phyloP scores from a whole-genome alignment of 2,888 invertebrate genomes.

The Nymphalis polychloros region DNA sequence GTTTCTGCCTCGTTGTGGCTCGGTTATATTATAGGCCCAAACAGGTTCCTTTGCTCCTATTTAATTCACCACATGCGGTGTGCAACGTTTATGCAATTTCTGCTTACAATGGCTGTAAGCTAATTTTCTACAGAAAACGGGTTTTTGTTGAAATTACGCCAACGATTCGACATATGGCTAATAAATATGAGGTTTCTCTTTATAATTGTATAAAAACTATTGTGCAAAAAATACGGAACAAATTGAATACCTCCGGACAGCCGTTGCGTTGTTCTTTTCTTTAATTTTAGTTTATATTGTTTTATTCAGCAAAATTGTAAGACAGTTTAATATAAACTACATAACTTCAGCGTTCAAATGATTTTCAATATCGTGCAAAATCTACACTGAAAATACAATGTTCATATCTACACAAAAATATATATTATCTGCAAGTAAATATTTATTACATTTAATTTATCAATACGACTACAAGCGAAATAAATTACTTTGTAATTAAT shows the following conservation, averaged over 20 bases:
- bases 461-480: constrained; percentile 2
- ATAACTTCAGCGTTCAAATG: not conserved
- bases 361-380: not conserved
- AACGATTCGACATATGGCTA: constrained; percentile 47
- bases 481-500: constrained; percentile 12
- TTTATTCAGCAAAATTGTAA: constrained; percentile 2
- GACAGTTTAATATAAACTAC: not conserved
- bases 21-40: constrained; percentile 63
- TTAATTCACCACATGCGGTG: constrained; percentile 72
- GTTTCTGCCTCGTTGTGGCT: constrained; percentile 65
- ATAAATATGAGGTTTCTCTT: constrained; percentile 40
- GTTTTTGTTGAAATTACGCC: constrained; percentile 50
- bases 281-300: constrained; percentile 15
- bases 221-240: constrained; percentile 35
- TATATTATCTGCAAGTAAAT: constrained; percentile 13
- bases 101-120: constrained; percentile 62
- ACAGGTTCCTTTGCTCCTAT: constrained; percentile 77
- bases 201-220: constrained; percentile 28
- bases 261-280: constrained; percentile 24
- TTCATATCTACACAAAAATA: not conserved
- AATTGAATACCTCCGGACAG: constrained; percentile 22
- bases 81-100: constrained; percentile 74
- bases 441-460: constrained; percentile 10
- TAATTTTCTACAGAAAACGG: constrained; percentile 55
- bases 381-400: not conserved